phyloP scores from a whole-genome alignment of 37 sponge, comb jelly and placozoan genomes.

The Mnemiopsis leidyi region DNA sequence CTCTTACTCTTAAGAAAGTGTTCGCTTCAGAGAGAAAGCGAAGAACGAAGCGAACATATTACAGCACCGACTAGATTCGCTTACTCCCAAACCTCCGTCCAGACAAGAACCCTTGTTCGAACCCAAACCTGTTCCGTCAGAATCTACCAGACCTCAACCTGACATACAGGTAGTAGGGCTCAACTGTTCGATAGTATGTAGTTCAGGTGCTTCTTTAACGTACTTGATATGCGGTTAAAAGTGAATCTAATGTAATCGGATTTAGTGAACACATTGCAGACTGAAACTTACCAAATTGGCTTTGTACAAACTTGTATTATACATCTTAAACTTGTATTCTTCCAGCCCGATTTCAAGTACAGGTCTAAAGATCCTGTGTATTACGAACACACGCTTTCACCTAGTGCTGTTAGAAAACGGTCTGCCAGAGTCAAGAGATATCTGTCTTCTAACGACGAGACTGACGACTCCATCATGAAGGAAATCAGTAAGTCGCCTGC shows the following conservation, averaged over 20 bases:
- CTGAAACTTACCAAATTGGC: no score
- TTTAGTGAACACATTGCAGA: no score
- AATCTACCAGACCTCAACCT: not conserved
- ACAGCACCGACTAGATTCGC: not conserved
- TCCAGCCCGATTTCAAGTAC: not conserved
- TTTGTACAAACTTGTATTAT: no score
- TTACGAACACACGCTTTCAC: constrained; percentile 50
- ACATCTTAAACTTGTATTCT: no score
- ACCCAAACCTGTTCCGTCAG: not conserved
- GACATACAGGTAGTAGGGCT: no score
- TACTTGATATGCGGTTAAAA: no score
- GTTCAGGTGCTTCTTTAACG: no score
- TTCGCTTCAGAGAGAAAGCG: constrained; percentile 58
- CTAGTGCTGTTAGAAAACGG: not conserved
- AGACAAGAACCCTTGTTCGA: not conserved
- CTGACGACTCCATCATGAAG: constrained; percentile 57
- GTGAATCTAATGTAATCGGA: no score
- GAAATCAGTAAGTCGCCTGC: constrained; percentile 63
- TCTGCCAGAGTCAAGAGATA: not conserved
- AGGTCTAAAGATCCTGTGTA: constrained; percentile 1
- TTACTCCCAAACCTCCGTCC: constrained; percentile 13
- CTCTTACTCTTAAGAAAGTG: no score
- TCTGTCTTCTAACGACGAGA: constrained; percentile 44
- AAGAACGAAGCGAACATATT: constrained; percentile 44
- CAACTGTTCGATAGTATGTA: no score